These are phyloP conservation scores for Zosterops pallidus DNA, from an alignment of 2,113 vertebrate species.

Conservation along the genomic window DNA sequence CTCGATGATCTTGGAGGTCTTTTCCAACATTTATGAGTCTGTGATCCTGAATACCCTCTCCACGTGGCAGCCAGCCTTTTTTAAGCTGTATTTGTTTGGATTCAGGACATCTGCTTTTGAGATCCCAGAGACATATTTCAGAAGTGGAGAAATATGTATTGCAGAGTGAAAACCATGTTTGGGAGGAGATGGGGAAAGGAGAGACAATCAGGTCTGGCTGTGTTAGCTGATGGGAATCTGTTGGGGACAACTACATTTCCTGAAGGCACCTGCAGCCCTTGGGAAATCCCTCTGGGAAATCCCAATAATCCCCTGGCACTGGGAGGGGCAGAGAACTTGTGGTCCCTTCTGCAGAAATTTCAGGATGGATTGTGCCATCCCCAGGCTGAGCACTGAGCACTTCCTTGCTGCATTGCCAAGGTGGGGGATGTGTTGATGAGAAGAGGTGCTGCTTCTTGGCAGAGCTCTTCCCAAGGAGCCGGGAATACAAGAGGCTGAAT, in stretches of 20 bases:
- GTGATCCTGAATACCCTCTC: neutral
- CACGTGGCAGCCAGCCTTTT: neutral
- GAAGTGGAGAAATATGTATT: neutral
- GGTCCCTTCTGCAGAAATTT: neutral
- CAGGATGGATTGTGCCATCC: neutral
- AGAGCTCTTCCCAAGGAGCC: neutral
- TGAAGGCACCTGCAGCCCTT: accelerated
- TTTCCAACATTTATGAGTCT: neutral
- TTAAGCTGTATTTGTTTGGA: neutral
- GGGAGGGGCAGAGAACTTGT: neutral
- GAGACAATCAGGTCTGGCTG: neutral
- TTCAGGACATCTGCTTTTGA: neutral
- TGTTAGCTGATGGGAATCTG: neutral
- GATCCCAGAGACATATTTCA: neutral
- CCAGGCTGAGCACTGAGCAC: neutral
- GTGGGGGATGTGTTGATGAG: neutral
- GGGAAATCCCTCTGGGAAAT: neutral
- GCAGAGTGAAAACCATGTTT: neutral
- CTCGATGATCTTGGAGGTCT: neutral
- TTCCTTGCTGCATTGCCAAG: neutral
- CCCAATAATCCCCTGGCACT: neutral
- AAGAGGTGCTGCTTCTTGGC: conserved; percentile 31
- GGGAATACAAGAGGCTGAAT: neutral
- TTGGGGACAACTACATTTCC: neutral
- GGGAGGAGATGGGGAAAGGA: neutral